Percentiles rank a stretch among this genome's conserved stretches.
These are phyloP conservation scores for Pediacus dermestoides DNA, from an alignment of 2,888 invertebrate genomes.

Conservation along the genomic window DNA sequence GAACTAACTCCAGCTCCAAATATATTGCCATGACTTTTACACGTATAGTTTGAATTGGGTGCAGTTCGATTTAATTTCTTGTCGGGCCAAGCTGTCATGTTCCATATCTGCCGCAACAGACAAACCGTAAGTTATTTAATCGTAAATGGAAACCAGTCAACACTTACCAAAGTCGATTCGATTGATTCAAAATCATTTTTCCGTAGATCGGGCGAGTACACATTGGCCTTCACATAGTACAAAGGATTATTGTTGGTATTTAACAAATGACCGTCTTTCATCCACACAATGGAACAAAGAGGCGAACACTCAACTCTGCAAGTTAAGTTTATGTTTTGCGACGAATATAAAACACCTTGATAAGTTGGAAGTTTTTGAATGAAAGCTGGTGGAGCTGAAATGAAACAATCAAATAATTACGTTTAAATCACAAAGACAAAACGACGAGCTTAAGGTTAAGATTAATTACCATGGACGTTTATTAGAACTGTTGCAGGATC, in stretches of 20 bases:
- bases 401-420: constrained; percentile 9
- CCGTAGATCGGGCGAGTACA: constrained; percentile 68
- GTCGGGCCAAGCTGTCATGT: constrained; percentile 80
- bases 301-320: constrained; percentile 90
- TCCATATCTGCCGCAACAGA: constrained; percentile 62
- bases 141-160: no score
- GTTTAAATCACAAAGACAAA: constrained; percentile 3
- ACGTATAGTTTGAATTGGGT: constrained; percentile 81
- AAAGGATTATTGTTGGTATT: constrained; percentile 56
- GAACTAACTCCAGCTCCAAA: constrained; percentile 79
- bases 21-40: constrained; percentile 65
- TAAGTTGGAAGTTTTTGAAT: constrained; percentile 80
- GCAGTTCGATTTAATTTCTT: constrained; percentile 70
- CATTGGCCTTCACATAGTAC: constrained; percentile 66
- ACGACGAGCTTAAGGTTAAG: no score
- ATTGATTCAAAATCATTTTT: constrained; percentile 87
- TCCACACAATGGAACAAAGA: constrained; percentile 79
- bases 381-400: constrained; percentile 79
- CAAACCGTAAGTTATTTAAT: no score
- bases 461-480: constrained; percentile 61
- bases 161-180: constrained; percentile 73
- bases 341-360: constrained; percentile 74
- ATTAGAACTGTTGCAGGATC: constrained; percentile 64
- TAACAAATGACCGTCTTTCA: constrained; percentile 71
- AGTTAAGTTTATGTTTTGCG: constrained; percentile 64